Evolutionary conservation across 2,113 vertebrate species (phyloP), one percentile per base, ranked within the genome.

Genomic region (Promerops cafer): DNA sequence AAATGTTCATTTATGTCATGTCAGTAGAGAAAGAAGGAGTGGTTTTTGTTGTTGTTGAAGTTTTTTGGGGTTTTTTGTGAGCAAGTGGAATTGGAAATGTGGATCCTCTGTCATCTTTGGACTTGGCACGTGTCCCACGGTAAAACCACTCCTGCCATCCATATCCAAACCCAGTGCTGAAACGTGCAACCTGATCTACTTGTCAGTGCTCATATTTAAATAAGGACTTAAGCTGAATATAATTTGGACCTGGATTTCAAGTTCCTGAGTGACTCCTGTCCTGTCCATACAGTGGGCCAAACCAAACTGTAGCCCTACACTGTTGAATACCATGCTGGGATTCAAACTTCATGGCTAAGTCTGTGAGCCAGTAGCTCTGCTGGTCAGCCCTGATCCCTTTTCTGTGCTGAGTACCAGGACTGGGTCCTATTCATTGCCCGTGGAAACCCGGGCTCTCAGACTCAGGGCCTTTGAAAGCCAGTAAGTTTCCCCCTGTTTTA

Each of bases 241-340:
- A 35, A 59, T 81, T 59, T 66, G 21, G 39, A 45, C 23, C 30
- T 75, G 27, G 14, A 59, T 71, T 89, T 95, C 31, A n/a, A 56
- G 23, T 59, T 91, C 31, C 33, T 44, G 22, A 42, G 39, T 39
- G 45, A 39, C 16, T 80, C 31, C n/a, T 61, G 57, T 80, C 31
- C n/a, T 61, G 57, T 16, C 33, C 40, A 13, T 74, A 9, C 20
- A 78, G 74, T 2, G 13, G 26, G 4, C 35, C 35, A 82, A 75
- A 81, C 8, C 26, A 65, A 53, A 40, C 60, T 45, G 23, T 19
- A 50, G 17, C 23, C 30, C n/a, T 60, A 4, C 0, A 0, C 11
- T 44, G 8, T 10, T 81, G 53, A 77, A 65, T 15, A 23, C 31
- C 50, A 22, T 11, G 26, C 6, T 49, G 47, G 21, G 16, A 70